phyloP scores from a whole-genome alignment of 2,888 invertebrate species.

The Myopa tessellatipennis region DNA sequence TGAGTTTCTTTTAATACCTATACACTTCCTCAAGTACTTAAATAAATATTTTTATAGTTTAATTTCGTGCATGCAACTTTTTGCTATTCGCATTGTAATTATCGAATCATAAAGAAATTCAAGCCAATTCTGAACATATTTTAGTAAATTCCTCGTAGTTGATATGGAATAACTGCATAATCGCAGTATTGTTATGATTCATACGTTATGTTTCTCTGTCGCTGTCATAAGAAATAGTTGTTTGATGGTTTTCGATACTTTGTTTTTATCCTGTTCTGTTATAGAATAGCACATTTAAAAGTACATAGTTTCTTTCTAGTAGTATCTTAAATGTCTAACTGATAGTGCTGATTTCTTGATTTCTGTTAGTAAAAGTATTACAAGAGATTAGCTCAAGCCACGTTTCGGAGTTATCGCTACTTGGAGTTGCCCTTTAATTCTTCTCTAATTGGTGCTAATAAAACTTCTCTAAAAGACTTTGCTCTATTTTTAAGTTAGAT shows the following conservation, averaged over 20 bases:
- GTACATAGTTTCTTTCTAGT: too few relatives aligned
- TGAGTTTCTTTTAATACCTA: too few relatives aligned
- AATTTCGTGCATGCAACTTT: too few relatives aligned
- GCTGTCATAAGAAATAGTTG: neutral
- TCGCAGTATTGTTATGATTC: neutral
- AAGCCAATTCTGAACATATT: neutral
- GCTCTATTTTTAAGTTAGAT: constrained; percentile 1
- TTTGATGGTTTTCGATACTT: too few relatives aligned
- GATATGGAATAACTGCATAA: constrained; percentile 18
- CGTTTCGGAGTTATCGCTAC: neutral
- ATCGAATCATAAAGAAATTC: neutral
- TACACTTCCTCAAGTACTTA: too few relatives aligned
- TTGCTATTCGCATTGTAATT: too few relatives aligned
- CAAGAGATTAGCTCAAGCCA: neutral
- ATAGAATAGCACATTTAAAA: too few relatives aligned
- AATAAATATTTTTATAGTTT: neutral
- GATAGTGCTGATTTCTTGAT: neutral
- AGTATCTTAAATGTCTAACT: neutral
- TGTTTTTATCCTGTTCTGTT: too few relatives aligned
- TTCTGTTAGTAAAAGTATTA: neutral
- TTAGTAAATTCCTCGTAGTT: constrained; percentile 28
- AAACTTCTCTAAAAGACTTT: constrained; percentile 26
- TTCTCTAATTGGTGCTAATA: neutral
- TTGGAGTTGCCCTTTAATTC: neutral
- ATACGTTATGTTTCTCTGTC: neutral